Percentiles rank a stretch among this genome's conserved stretches.
Conservation (phyloP, 2,888 invertebrate species). For the Netelia inedita region DNA sequence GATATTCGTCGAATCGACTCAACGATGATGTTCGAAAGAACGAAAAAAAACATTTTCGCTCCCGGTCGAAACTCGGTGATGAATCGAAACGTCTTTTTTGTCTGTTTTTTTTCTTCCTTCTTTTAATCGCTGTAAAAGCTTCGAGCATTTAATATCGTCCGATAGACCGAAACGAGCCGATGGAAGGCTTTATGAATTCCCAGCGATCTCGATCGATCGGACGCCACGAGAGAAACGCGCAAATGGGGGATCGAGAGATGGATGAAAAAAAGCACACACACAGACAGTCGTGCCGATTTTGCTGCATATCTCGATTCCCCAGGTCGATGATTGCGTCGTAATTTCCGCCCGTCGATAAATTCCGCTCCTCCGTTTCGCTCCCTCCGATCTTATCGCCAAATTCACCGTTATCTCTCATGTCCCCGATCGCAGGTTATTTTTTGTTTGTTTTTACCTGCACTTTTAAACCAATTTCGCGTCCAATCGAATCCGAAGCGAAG, state of each 20-base stretch:
- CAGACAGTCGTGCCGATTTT: conserved; percentile 22
- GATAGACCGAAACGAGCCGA: not conserved
- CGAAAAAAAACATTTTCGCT: not conserved
- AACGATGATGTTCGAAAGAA: conserved; percentile 15
- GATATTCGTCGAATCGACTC: conserved; percentile 25
- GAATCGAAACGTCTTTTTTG: conserved; percentile 9
- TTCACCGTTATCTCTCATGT: conserved; percentile 3
- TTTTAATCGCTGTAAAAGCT: conserved; percentile 23
- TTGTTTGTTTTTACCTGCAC: not conserved
- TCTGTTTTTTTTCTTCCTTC: not conserved
- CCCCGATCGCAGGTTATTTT: conserved; percentile 18
- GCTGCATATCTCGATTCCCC: conserved; percentile 13
- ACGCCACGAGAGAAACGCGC: not conserved
- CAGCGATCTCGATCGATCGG: conserved; percentile 7
- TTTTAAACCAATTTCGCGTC: conserved; percentile 18
- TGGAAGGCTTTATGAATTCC: conserved; percentile 7
- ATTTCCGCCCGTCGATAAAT: conserved; percentile 72
- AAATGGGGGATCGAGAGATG: not conserved
- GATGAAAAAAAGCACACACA: not conserved
- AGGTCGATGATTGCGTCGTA: conserved; percentile 65
- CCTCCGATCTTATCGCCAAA: conserved; percentile 24
- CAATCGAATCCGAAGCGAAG: conserved; percentile 18
- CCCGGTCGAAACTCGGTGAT: not conserved
- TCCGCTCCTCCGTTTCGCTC: conserved; percentile 47
- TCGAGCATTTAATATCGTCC: not conserved